Percentiles rank a stretch among this genome's conserved stretches.
Conservation (phyloP, 2,113 vertebrate genomes). For the Passer montanus region DNA sequence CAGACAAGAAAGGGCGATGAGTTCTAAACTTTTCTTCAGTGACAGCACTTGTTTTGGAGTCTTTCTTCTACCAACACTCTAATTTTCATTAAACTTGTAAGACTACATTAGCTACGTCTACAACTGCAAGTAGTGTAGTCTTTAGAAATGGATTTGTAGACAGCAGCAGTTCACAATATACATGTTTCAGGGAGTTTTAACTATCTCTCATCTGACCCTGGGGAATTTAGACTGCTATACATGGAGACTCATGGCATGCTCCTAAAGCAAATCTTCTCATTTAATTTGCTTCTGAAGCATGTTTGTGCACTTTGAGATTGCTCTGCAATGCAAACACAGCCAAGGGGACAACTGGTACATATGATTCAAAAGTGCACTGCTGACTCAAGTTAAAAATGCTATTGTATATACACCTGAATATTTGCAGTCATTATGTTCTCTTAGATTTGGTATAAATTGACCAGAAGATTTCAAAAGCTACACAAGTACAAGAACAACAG, state of each 20-base stretch:
- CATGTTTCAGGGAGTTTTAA: not conserved
- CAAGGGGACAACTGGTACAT: not conserved
- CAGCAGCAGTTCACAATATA: not conserved
- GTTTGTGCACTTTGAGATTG: not conserved
- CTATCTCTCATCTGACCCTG: not conserved
- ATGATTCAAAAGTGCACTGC: not conserved
- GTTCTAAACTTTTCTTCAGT: not conserved
- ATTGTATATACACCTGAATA: not conserved
- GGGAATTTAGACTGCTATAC: not conserved
- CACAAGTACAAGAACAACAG: not conserved
- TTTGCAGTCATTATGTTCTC: not conserved
- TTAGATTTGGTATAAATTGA: not conserved
- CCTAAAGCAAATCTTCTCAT: not conserved
- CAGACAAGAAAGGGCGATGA: constrained; percentile 3
- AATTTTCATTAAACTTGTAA: constrained; percentile 6
- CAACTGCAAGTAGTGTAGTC: not conserved
- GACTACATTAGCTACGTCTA: not conserved
- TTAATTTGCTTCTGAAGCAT: not conserved
- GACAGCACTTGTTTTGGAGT: not conserved
- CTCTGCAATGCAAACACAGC: not conserved
- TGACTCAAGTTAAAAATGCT: not conserved
- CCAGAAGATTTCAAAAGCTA: not conserved
- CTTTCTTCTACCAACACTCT: not conserved
- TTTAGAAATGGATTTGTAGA: not conserved
- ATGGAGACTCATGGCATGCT: not conserved